Evolutionary conservation across 1,140 invertebrate species (phyloP).

Genomic region (Metaphire vulgaris): DNA sequence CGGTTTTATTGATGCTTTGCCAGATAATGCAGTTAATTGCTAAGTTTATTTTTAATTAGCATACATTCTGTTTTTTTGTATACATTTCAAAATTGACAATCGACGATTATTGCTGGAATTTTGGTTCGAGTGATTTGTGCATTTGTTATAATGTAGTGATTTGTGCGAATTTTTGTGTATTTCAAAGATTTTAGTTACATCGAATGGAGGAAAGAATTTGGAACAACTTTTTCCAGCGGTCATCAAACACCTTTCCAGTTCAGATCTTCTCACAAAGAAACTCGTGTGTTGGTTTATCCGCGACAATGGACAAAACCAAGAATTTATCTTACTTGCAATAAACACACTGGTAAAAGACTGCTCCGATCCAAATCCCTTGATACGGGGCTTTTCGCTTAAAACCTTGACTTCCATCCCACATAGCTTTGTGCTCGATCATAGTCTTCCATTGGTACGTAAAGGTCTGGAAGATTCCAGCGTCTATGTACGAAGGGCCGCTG

Average conservation of each 20-base stretch:
- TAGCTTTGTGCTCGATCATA: slow-evolving; percentile 33
- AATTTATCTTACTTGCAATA: slow-evolving; percentile 36
- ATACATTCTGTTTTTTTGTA: not conserved
- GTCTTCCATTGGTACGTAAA: slow-evolving; percentile 27
- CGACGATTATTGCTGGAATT: too few relatives aligned
- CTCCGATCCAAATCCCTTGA: slow-evolving; percentile 36
- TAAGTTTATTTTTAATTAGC: too few relatives aligned
- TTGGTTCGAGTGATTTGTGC: too few relatives aligned
- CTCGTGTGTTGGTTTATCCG: slow-evolving; percentile 34
- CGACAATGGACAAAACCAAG: slow-evolving; percentile 31
- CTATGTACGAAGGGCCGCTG: slow-evolving; percentile 37
- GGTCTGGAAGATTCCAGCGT: slow-evolving; percentile 35
- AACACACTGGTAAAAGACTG: slow-evolving; percentile 39
- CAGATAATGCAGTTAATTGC: too few relatives aligned
- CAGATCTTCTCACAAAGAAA: slow-evolving; percentile 39
- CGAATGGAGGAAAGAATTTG: slow-evolving; percentile 15
- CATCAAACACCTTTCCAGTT: slow-evolving; percentile 38
- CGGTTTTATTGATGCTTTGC: too few relatives aligned
- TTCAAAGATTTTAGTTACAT: not conserved
- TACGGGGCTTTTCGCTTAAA: slow-evolving; percentile 36
- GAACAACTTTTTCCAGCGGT: slow-evolving; percentile 24
- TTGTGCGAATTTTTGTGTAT: too few relatives aligned
- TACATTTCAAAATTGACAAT: too few relatives aligned
- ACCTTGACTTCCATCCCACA: slow-evolving; percentile 35
- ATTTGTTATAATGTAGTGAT: too few relatives aligned